Conservation (phyloP, 2,113 vertebrate species). For the Esox niger region DNA sequence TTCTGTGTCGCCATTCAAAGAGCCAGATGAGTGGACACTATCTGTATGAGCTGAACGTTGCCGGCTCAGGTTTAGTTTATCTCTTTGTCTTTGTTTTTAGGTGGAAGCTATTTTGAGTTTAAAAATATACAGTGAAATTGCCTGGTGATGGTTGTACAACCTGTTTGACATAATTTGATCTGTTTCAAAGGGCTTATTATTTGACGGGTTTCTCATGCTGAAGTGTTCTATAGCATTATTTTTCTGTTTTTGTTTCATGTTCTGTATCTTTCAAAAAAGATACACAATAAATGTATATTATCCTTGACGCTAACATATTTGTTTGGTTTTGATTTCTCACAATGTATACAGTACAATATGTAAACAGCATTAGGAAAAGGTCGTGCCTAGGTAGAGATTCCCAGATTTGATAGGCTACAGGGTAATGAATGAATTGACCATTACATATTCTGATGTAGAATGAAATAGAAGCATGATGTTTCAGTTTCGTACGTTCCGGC, state of each 20-base stretch:
- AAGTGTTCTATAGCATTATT: conserved; percentile 46
- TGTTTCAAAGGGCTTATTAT: conserved; percentile 24
- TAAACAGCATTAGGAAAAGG: too few relatives aligned
- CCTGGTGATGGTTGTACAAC: conserved; percentile 8
- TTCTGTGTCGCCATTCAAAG: neutral
- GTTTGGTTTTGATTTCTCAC: neutral
- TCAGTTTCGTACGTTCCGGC: conserved; percentile 23
- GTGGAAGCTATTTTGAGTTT: conserved; percentile 34
- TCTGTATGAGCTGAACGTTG: conserved; percentile 19
- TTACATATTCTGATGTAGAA: neutral
- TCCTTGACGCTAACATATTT: neutral
- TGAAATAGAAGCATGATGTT: neutral
- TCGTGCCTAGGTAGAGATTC: neutral
- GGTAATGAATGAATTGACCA: neutral
- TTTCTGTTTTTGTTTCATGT: conserved; percentile 48
- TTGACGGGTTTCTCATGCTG: conserved; percentile 38
- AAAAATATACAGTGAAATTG: conserved; percentile 23
- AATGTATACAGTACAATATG: too few relatives aligned
- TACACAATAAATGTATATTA: conserved; percentile 62
- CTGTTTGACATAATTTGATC: conserved; percentile 22
- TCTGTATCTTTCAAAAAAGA: conserved; percentile 49
- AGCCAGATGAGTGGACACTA: neutral
- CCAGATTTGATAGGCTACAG: neutral
- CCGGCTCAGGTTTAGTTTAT: neutral
- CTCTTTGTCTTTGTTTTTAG: conserved; percentile 14